Evolutionary conservation across 2,113 vertebrate genomes (phyloP), one percentile per base, ranked within the genome.

Genomic region (Tetraodon nigroviridis): DNA sequence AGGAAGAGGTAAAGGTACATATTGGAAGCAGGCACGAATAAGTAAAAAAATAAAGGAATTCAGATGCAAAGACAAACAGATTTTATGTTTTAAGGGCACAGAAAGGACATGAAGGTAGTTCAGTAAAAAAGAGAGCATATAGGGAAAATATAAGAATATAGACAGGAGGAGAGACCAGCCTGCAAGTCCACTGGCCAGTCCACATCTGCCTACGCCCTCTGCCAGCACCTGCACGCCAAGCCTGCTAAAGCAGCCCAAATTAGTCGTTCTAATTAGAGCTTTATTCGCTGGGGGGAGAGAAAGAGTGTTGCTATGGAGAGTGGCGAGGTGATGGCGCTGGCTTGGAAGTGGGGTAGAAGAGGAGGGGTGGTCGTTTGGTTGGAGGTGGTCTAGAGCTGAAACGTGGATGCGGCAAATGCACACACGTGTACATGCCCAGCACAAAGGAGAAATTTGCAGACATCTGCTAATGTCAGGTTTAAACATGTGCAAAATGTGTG

Each of bases 221-320:
- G 63, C 69, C 65, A 69, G 24, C 24, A 27, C 24, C 24, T 27
- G 24, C 24, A 27, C 4, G 24, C 24, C 24, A 27, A 27, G 24
- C 24, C 24, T 27, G 24, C 64, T 65, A 78, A 70, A 83, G 84
- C 87, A 91, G 84, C 87, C 88, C 90, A 90, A 91, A 90, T 90
- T 92, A 91, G 89, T 82, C 89, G 88, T 87, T 90, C 89, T 91
- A 92, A 92, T 92, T 91, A 90, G 87, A 89, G 86, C 79, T 76
- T 81, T 85, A 89, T 90, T 89, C 85, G 78, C 85, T 86, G 84
- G 85, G 88, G 87, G 42, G 42, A 44, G 77, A 85, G 88, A 86
- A 90, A 79, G 68, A 67, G 79, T 74, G 88, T 90, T 91, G 82
- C 89, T 71, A 89, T 91, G 89, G 89, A 82, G 86, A 89, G 84